Evolutionary conservation across 2,888 invertebrate species (phyloP).

Genomic region (Drosophila testacea): DNA sequence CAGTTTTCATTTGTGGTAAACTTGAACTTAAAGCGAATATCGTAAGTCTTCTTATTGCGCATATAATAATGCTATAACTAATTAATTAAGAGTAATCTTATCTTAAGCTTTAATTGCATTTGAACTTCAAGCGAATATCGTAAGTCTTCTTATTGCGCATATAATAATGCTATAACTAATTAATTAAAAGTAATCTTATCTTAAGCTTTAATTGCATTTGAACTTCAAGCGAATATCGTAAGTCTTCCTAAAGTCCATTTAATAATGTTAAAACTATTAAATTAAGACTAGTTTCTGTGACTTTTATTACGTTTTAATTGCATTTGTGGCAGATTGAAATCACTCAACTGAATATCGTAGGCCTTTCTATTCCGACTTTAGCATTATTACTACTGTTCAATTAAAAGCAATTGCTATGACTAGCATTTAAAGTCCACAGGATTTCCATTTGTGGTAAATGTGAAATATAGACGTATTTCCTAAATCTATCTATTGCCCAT

Average conservation of each 20-base stretch:
- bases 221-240: slow-evolving; percentile 11
- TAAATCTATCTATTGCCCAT: no score
- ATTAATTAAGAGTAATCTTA: not conserved
- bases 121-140: slow-evolving; percentile 9
- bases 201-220: no score
- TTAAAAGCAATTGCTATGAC: no score
- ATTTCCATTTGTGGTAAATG: no score
- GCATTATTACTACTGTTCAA: no score
- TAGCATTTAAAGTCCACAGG: no score
- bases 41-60: slow-evolving; percentile 6
- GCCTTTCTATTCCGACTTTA: not conserved
- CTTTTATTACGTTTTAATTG: no score
- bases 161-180: not conserved
- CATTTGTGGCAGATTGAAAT: no score
- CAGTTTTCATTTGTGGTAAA: slow-evolving; percentile 1
- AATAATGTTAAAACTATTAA: not conserved
- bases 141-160: slow-evolving; percentile 6
- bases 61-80: not conserved
- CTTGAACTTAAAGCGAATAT: slow-evolving; percentile 5
- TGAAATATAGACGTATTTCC: no score
- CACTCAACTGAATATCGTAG: slow-evolving; percentile 5
- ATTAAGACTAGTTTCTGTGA: no score
- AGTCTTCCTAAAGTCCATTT: slow-evolving; percentile 1
- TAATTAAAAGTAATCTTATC: not conserved
- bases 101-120: no score